Base-by-base conservation (phyloP, 2,888 invertebrate genomes). In the Sepioteuthis lessoniana region DNA sequence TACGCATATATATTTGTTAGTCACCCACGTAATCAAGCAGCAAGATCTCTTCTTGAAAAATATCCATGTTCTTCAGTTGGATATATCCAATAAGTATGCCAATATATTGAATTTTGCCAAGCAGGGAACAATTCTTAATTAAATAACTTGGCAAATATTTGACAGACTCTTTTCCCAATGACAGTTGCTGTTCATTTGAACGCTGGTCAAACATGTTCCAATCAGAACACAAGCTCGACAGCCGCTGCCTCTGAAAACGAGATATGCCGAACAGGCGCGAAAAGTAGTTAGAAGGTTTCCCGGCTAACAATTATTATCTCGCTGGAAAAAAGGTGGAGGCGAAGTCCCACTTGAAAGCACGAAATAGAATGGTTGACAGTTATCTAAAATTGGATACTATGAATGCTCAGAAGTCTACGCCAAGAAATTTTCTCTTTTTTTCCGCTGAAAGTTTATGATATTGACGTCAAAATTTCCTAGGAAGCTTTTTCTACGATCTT, bases 81-180 rank as follows among this genome's bases (percentile, higher is more conserved):
- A 76, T 76, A n/a, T 76, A 76, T 76, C 31, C n/a, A 13, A 10
- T 31, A 5, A 16, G n/a, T 31, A n/a, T 76, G 76, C 31, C 31
- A 76, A n/a, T 76, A 76, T 76, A 76, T 76, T 76, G 76, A 76
- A n/a, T 76, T 76, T 31, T 10, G n/a, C n/a, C n/a, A n/a, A n/a
- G 31, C 31, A n/a, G 31, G 3, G n/a, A 60, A 76, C 76, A n/a
- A 76, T 76, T 76, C 76, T n/a, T 76, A 76, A 76, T 76, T 76
- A 76, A 76, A 76, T 76, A 76, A 76, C 76, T 76, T 76, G 31
- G 76, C 76, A 76, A 76, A 76, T 76, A 76, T 76, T 76, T 76
- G 76, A 76, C 76, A n/a, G 13, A 76, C 10, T 8, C 76, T n/a
- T n/a, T 76, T 76, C n/a, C 76, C 76, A 31, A 10, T 76, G 76